Evolutionary conservation across 2,888 invertebrate species (phyloP).

Genomic region (Dryomyza anilis): DNA sequence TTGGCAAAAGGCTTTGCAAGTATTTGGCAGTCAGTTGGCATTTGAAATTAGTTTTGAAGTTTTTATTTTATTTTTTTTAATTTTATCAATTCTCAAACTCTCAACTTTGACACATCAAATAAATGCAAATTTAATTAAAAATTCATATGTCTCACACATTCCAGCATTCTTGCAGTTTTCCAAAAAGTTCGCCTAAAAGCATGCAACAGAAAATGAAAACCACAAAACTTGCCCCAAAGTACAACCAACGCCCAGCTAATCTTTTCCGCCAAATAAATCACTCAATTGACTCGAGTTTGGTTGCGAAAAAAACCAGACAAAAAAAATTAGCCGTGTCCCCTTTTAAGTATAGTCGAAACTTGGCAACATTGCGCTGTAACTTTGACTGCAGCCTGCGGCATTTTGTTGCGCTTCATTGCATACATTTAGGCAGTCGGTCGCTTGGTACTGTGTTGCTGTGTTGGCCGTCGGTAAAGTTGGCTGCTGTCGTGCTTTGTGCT

Average conservation of each 20-base stretch:
- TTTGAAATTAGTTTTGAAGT: no score
- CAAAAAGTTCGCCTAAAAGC: no score
- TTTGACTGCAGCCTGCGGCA: conserved; percentile 35
- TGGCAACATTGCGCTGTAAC: not conserved
- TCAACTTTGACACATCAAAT: no score
- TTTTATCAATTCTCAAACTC: no score
- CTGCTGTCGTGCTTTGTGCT: conserved; percentile 39
- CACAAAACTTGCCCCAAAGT: no score
- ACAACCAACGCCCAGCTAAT: conserved; percentile 47
- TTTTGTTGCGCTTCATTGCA: conserved; percentile 25
- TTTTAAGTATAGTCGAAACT: conserved; percentile 20
- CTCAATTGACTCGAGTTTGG: no score
- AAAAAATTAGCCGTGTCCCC: conserved; percentile 25
- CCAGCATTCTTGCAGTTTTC: no score
- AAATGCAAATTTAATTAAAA: no score
- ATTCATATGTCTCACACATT: no score
- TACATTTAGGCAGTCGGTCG: conserved; percentile 11
- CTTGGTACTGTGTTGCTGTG: no score
- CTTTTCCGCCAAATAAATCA: conserved; percentile 60
- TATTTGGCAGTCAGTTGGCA: not conserved
- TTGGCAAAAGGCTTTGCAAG: not conserved
- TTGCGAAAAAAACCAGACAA: conserved; percentile 45
- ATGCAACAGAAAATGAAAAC: no score
- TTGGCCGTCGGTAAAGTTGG: not conserved
- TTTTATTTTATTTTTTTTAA: no score